Conservation (phyloP, 2,888 invertebrate genomes). For the Xanthorhoe designata region DNA sequence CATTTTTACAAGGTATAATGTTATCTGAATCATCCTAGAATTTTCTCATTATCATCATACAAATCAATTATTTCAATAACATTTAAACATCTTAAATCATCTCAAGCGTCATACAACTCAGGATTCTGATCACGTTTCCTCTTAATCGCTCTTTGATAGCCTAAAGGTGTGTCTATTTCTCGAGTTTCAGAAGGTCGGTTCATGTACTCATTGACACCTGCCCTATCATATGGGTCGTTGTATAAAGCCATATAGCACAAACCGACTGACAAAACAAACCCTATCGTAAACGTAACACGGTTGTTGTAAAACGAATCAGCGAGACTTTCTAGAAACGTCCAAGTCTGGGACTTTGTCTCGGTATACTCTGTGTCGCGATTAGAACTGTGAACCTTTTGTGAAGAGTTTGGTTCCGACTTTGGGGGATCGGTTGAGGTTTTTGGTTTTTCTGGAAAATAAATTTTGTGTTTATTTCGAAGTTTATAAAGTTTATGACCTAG, state of each 20-base stretch:
- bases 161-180: constrained; percentile 60
- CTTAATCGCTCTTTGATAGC: constrained; percentile 63
- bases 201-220: constrained; percentile 49
- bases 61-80: too few species aligned
- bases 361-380: constrained; percentile 68
- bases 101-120: constrained; percentile 69
- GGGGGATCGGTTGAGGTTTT: constrained; percentile 57
- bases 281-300: constrained; percentile 57
- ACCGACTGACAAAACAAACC: constrained; percentile 60
- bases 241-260: constrained; percentile 39
- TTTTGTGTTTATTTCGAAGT: constrained; percentile 26
- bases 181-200: constrained; percentile 36
- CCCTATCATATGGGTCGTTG: constrained; percentile 54
- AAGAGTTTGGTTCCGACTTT: constrained; percentile 38
- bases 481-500: too few species aligned
- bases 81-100: too few species aligned
- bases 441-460: constrained; percentile 77
- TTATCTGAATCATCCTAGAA: too few species aligned
- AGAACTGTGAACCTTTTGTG: constrained; percentile 65
- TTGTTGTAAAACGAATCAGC: constrained; percentile 62
- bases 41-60: too few species aligned
- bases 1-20: too few species aligned
- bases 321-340: constrained; percentile 69
- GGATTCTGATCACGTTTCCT: constrained; percentile 62
- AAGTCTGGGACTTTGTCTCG: constrained; percentile 53